Evolutionary conservation across 2,113 vertebrate species (phyloP).

Genomic region (Arothron firmamentum): DNA sequence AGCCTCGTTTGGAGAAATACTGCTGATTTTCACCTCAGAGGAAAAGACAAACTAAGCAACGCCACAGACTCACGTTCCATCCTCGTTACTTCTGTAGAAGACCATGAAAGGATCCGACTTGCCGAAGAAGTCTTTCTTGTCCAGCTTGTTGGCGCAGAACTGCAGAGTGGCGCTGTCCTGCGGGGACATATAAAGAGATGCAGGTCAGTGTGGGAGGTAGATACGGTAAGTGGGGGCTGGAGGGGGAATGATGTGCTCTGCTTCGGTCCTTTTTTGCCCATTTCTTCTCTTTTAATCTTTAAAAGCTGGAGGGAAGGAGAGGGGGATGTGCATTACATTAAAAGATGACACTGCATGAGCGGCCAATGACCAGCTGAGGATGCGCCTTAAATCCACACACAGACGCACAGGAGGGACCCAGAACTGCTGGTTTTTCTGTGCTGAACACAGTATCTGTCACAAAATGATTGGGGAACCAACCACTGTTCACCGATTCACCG

Average conservation of each 20-base stretch:
- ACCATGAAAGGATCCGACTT: conserved; percentile 92
- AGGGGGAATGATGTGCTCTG: conserved; percentile 1
- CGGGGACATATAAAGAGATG: conserved; percentile 12
- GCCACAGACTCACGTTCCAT: conserved; percentile 82
- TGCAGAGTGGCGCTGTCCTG: conserved; percentile 89
- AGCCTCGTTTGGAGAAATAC: no score
- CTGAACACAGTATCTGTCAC: background rate
- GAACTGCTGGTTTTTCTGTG: background rate
- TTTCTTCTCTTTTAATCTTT: conserved; percentile 16
- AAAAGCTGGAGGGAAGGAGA: background rate
- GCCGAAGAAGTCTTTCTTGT: conserved; percentile 93
- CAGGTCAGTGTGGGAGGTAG: background rate
- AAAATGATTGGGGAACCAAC: no score
- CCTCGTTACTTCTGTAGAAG: conserved; percentile 90
- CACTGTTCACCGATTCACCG: background rate
- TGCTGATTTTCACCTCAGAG: background rate
- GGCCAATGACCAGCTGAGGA: no score
- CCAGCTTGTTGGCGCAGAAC: conserved; percentile 91
- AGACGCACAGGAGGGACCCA: background rate
- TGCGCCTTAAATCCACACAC: background rate
- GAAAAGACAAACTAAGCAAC: background rate
- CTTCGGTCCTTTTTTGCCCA: conserved; percentile 1
- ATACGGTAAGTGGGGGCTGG: background rate
- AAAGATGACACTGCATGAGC: no score
- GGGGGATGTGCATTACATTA: no score